Percentiles rank a stretch among this genome's conserved stretches.
phyloP scores from a whole-genome alignment of 2,888 invertebrate genomes.

The Brenthis ino region DNA sequence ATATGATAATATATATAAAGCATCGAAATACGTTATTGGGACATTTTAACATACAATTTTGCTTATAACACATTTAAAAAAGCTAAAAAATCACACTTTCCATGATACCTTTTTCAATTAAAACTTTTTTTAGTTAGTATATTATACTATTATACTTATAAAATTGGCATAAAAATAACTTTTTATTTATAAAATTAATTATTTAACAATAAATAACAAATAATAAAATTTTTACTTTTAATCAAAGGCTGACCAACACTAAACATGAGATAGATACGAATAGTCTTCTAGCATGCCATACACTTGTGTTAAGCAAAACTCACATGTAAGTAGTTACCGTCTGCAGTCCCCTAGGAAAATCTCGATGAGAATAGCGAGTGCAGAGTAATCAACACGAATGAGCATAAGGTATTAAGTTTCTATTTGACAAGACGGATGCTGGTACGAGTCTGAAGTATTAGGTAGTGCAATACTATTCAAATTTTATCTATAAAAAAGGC shows the following conservation, averaged over 20 bases:
- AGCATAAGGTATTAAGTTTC: conserved; percentile 15
- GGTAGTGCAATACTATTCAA: background rate
- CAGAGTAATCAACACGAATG: conserved; percentile 21
- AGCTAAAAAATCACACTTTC: no score
- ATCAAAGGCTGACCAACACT: background rate
- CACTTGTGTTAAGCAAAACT: conserved; percentile 14
- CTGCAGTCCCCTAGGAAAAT: conserved; percentile 12
- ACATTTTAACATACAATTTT: no score
- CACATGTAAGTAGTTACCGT: conserved; percentile 6
- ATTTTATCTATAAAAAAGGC: no score
- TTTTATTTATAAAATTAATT: no score
- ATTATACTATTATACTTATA: no score
- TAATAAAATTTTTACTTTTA: background rate
- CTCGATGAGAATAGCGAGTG: conserved; percentile 19
- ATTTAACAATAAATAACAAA: background rate
- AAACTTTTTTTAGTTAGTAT: no score
- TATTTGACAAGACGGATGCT: background rate
- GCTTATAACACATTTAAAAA: no score
- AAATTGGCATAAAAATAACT: no score
- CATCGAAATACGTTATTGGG: no score
- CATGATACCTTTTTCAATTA: no score
- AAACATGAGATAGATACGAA: background rate
- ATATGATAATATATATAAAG: no score
- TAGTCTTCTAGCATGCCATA: background rate
- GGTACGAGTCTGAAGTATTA: background rate